These are phyloP conservation scores for Gymnopithys bicolor DNA, from an alignment of 2,797 vertebrate species.

Conservation along the genomic window DNA sequence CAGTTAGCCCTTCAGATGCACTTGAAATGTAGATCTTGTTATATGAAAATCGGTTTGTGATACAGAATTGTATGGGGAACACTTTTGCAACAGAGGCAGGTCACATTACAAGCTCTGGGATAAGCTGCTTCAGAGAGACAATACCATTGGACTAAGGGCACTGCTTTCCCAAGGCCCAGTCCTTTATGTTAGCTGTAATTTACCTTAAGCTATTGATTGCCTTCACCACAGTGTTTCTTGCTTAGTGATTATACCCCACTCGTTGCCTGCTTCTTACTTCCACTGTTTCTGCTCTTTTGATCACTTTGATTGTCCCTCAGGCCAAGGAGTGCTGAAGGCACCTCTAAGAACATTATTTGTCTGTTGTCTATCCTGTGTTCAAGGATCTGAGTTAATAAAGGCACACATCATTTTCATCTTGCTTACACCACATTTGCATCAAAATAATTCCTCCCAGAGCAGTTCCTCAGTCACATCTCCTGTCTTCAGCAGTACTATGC, in stretches of 20 bases:
- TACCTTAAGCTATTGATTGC: not conserved
- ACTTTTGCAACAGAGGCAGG: not conserved
- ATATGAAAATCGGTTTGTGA: not conserved
- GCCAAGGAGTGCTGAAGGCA: not conserved
- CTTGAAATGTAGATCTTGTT: not conserved
- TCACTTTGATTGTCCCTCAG: not conserved
- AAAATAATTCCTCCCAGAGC: not conserved
- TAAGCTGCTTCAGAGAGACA: not conserved
- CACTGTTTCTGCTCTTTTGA: not conserved
- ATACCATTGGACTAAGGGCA: not conserved
- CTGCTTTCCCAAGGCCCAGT: not conserved
- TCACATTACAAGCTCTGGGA: not conserved
- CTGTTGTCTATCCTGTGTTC: not conserved
- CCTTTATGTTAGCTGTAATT: not conserved
- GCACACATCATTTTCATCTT: not conserved
- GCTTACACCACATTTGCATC: not conserved
- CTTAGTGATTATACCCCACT: not conserved
- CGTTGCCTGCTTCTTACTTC: not conserved
- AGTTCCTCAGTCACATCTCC: not conserved
- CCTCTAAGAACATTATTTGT: not conserved
- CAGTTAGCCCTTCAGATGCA: conserved; percentile 1
- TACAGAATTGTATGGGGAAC: not conserved
- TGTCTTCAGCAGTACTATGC: not conserved
- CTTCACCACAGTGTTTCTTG: not conserved
- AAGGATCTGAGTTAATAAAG: not conserved